Evolutionary conservation across 2,113 vertebrate species (phyloP).

Genomic region (Sorex araneus): DNA sequence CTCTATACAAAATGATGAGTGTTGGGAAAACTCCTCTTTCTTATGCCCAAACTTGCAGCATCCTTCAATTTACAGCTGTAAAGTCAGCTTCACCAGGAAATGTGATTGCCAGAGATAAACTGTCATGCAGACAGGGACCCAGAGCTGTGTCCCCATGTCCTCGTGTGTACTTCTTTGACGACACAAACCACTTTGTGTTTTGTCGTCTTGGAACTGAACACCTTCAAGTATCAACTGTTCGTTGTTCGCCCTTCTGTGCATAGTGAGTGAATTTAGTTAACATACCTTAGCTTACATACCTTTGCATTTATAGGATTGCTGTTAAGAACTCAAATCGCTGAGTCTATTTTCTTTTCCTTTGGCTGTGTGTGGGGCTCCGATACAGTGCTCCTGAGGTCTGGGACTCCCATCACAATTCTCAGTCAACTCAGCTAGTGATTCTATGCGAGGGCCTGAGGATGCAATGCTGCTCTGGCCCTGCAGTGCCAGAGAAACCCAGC

Average conservation of each 20-base stretch:
- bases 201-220: not conserved
- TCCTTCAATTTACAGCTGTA: not conserved
- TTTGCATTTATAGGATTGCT: conserved; percentile 15
- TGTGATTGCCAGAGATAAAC: not conserved
- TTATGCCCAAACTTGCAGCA: not conserved
- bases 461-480: too few species aligned
- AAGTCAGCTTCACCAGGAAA: not conserved
- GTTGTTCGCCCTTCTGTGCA: not conserved
- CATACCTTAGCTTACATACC: not conserved
- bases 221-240: not conserved
- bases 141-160: not conserved
- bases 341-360: not conserved
- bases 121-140: not conserved
- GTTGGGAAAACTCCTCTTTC: not conserved
- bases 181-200: not conserved
- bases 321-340: not conserved
- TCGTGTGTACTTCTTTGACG: not conserved
- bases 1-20: not conserved
- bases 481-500: too few species aligned
- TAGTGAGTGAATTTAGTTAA: not conserved
- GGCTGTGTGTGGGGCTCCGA: too few species aligned
- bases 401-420: too few species aligned
- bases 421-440: too few species aligned
- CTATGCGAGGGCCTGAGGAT: too few species aligned
- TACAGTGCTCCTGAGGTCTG: too few species aligned